These are phyloP conservation scores for Trachelus tabidus DNA, from an alignment of 2,888 invertebrate species.

Conservation along the genomic window DNA sequence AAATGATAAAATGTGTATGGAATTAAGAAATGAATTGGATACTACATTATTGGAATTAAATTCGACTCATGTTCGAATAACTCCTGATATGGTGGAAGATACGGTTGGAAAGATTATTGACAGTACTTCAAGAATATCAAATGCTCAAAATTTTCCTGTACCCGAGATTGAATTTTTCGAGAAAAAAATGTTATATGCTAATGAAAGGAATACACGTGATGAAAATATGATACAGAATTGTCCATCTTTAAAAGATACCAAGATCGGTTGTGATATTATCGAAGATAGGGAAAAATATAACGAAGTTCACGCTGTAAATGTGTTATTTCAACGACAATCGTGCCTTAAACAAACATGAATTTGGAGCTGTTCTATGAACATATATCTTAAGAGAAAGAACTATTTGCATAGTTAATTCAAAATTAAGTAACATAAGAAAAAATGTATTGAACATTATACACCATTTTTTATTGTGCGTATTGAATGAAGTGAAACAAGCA, in stretches of 20 bases:
- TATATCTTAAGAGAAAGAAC: neutral
- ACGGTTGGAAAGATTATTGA: constrained; percentile 14
- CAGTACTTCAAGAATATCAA: neutral
- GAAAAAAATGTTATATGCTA: constrained; percentile 10
- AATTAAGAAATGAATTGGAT: constrained; percentile 16
- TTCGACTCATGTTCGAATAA: constrained; percentile 12
- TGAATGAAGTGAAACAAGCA: constrained; percentile 1
- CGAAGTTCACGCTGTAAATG: constrained; percentile 7
- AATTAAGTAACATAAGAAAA: neutral
- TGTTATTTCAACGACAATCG: constrained; percentile 13
- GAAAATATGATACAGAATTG: neutral
- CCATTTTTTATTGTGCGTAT: neutral
- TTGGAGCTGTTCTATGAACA: neutral
- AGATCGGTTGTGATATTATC: constrained; percentile 4
- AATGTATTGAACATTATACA: neutral
- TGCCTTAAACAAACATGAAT: neutral
- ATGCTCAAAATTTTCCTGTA: constrained; percentile 11
- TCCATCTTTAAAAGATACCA: neutral
- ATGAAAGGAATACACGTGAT: neutral
- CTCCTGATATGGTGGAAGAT: constrained; percentile 14
- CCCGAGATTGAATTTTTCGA: constrained; percentile 6
- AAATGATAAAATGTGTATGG: constrained; percentile 17
- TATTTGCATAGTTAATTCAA: neutral
- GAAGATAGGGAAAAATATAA: constrained; percentile 9
- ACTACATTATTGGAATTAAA: constrained; percentile 15